A percentile compares a stretch with the other conserved stretches of the same genome.
These are phyloP conservation scores for Heterohyrax brucei DNA, from an alignment of 2,797 vertebrate species.

Conservation along the genomic window DNA sequence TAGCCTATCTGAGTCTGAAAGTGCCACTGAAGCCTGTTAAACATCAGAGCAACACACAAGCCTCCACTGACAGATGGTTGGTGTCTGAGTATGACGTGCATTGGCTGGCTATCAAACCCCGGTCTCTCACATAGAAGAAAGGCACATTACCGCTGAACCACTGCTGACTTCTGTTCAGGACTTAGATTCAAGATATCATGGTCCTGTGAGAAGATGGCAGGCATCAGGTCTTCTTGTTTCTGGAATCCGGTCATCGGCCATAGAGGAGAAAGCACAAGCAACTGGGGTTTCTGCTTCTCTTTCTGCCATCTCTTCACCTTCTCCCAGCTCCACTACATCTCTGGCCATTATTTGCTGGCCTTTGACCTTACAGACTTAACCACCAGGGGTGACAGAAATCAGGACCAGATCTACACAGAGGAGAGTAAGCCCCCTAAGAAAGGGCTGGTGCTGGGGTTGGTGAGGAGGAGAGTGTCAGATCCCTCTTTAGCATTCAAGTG, in stretches of 20 bases:
- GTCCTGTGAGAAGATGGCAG: neutral
- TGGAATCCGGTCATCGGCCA: neutral
- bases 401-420: neutral
- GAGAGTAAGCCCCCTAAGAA: fast-evolving
- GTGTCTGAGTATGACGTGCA: too few species aligned
- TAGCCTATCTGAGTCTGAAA: neutral
- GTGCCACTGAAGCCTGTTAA: too few species aligned
- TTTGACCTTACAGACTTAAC: neutral
- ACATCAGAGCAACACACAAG: neutral
- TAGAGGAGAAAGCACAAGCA: neutral
- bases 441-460: neutral
- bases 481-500: neutral
- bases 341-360: neutral
- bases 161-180: neutral
- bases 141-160: neutral
- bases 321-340: neutral
- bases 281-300: neutral
- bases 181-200: neutral
- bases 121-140: neutral
- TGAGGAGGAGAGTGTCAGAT: neutral
- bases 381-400: neutral
- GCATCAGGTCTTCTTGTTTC: neutral
- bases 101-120: neutral
- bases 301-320: neutral
- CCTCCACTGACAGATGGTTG: neutral